Evolutionary conservation across 2,797 vertebrate species (phyloP).

Genomic region (Pseudocheirus occidentalis): DNA sequence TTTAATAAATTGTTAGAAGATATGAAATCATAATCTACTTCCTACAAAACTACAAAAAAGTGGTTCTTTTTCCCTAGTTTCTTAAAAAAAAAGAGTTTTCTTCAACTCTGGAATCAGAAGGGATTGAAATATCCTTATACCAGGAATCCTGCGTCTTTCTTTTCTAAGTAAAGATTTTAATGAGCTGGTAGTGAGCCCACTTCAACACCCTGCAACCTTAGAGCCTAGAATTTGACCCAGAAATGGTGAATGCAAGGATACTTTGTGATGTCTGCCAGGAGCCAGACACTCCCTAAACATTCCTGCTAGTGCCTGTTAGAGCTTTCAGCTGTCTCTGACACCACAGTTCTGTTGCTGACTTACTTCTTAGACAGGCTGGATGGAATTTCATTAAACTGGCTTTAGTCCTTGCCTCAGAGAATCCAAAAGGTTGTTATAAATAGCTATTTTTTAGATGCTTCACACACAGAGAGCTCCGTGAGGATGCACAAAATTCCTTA

Average conservation of each 20-base stretch:
- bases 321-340: conserved; percentile 4
- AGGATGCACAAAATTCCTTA: conserved; percentile 20
- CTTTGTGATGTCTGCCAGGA: not conserved
- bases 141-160: conserved; percentile 26
- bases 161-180: conserved; percentile 14
- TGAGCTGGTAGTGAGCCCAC: not conserved
- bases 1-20: not conserved
- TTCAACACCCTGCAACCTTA: conserved; percentile 22
- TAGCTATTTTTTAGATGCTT: conserved; percentile 3
- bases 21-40: not conserved
- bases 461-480: not conserved
- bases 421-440: conserved; percentile 49
- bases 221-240: not conserved
- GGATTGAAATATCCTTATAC: conserved; percentile 21
- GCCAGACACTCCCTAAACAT: conserved; percentile 25
- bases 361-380: not conserved
- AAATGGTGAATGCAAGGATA: not conserved
- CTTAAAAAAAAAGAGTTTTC: conserved; percentile 9
- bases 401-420: conserved; percentile 28
- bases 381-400: conserved; percentile 31
- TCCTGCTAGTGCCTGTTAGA: conserved; percentile 15
- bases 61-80: not conserved
- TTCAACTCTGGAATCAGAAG: conserved; percentile 31
- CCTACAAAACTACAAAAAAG: conserved; percentile 17
- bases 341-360: conserved; percentile 28